A percentile compares a stretch with the other conserved stretches of the same genome.
Conservation (phyloP, 2,888 invertebrate genomes). For the Ferrisia virgata region DNA sequence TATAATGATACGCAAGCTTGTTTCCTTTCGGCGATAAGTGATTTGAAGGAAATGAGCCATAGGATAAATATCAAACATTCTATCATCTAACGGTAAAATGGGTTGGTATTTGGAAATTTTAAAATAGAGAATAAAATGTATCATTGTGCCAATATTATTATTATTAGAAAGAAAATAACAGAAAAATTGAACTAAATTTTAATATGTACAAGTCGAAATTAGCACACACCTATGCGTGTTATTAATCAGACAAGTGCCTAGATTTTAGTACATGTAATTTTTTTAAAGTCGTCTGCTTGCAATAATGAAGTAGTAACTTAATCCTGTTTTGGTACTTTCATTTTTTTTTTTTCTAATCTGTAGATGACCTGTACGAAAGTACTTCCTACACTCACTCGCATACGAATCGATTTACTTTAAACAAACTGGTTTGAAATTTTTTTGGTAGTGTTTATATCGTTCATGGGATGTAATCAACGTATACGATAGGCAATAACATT, state of each 20-base stretch:
- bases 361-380: background rate
- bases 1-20: background rate
- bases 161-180: no score
- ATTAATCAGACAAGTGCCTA: background rate
- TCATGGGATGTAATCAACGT: background rate
- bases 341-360: background rate
- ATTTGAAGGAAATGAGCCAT: background rate
- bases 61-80: background rate
- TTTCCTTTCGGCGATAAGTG: constrained; percentile 15
- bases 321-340: constrained; percentile 2
- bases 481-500: background rate
- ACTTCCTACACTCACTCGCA: background rate
- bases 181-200: no score
- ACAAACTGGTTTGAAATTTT: constrained; percentile 4
- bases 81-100: no score
- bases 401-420: background rate
- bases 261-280: background rate
- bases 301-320: background rate
- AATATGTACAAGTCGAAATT: no score
- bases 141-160: no score
- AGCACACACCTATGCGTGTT: no score
- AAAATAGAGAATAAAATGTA: no score
- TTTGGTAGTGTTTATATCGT: constrained; percentile 14
- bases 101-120: no score
- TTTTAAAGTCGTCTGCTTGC: no score